Evolutionary conservation across 53 echinoderm and acorn worm species (phyloP), one percentile per base, ranked within the genome.

Genomic region (Astropecten irregularis): DNA sequence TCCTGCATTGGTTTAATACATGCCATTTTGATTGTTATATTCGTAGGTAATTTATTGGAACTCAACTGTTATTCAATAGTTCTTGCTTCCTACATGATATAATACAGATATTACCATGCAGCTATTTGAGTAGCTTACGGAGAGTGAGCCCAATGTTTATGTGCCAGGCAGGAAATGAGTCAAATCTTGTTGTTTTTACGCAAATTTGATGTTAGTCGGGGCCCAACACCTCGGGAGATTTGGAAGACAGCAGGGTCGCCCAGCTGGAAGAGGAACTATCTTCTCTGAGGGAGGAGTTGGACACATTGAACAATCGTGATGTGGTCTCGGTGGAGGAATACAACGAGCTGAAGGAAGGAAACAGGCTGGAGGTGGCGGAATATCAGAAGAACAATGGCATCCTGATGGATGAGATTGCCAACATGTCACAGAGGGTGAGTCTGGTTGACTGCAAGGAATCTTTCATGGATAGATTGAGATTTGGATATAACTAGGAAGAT

Each of bases 351-450:
- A 88, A 83, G 77, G 84, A 51, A 26, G 86, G 82, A 1, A 91
- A 69, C 23, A 83, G 89, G 38, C 56, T 69, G 22, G 96, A 96
- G 67, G 46, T 85, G 15, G 60, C 40, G 9, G 71, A 88, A 25
- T 52, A 89, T 18, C 87, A 94, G 59, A 69, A 89, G 53, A 88
- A 91, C 26, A 85, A 84, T 2, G 64, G 81, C 21, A 58, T 89
- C 31, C 83, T 93, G 44, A 84, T 83, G 82, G 93, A 96, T 31
- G 93, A 96, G 55, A 89, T 89, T 66, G 91, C 85, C 32, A 91
- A 89, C 42, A 71, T 92, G 50, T 86, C 89, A 47, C 83, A 89
- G 53, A 91, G 87, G 90, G 95, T 95, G 48, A 61, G 77, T 59
- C 23, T 66, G 18, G n/a, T n/a, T 14, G 11, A 68, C 11, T 15